phyloP scores from a whole-genome alignment of 2,797 vertebrate genomes.

The Eospalax fontanierii region DNA sequence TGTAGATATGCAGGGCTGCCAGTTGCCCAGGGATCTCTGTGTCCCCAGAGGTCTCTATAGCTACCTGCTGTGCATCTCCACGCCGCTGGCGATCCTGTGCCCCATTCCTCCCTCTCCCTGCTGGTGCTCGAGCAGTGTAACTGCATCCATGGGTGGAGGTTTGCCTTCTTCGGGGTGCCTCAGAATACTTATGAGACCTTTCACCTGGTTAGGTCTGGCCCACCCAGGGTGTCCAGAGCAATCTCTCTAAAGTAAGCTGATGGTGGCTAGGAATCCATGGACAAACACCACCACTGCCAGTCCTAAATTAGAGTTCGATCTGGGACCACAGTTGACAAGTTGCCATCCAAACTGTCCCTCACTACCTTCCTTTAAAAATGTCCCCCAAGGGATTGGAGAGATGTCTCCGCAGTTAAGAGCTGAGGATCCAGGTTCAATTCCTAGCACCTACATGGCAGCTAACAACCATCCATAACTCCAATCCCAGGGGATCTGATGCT shows the following conservation, averaged over 20 bases:
- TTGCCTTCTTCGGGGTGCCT: background rate
- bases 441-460: no score
- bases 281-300: background rate
- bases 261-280: no score
- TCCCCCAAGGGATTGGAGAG: background rate
- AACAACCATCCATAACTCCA: no score
- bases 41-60: background rate
- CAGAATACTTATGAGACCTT: background rate
- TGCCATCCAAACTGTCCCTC: background rate
- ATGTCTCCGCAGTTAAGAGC: no score
- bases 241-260: background rate
- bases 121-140: no score
- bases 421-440: no score
- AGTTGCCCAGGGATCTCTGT: background rate
- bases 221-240: background rate
- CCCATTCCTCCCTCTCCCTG: no score
- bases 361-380: background rate
- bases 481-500: no score
- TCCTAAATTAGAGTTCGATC: background rate
- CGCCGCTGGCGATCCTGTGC: background rate
- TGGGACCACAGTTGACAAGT: no score
- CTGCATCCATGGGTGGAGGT: accelerated
- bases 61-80: background rate
- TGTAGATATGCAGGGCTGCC: no score
- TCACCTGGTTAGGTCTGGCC: background rate